These are phyloP conservation scores for Clarias magur DNA, from an alignment of 2,113 vertebrate species.

Conservation along the genomic window DNA sequence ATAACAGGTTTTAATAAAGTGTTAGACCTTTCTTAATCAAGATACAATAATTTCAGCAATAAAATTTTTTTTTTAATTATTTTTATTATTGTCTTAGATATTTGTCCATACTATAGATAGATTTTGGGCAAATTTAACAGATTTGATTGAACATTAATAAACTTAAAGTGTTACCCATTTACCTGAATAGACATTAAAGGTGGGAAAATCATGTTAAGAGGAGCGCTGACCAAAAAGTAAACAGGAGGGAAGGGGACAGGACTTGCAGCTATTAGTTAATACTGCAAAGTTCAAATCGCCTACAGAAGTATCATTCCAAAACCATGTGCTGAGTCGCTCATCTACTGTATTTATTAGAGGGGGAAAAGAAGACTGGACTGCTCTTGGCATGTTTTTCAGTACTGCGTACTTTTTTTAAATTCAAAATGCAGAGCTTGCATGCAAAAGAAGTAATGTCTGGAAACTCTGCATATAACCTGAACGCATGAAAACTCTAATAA, in stretches of 20 bases:
- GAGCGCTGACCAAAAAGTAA: background rate
- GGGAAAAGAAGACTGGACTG: no score
- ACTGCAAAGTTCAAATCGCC: background rate
- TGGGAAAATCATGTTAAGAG: background rate
- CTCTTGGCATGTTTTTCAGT: background rate
- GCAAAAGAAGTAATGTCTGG: no score
- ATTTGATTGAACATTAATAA: background rate
- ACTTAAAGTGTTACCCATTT: background rate
- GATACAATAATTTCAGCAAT: no score
- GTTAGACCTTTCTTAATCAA: no score
- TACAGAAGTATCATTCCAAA: background rate
- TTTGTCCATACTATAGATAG: background rate
- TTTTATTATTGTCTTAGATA: background rate
- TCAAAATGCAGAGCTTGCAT: background rate
- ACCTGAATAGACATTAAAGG: background rate
- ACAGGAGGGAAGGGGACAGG: background rate
- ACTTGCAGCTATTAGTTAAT: background rate
- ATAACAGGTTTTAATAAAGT: no score
- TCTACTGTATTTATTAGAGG: background rate
- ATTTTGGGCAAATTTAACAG: background rate
- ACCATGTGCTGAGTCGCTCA: background rate
- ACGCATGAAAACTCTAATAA: background rate
- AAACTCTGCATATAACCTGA: background rate
- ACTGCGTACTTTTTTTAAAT: background rate
- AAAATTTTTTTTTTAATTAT: no score